Evolutionary conservation across 2,113 vertebrate species (phyloP).

Genomic region (mouse (Mus musculus)): DNA sequence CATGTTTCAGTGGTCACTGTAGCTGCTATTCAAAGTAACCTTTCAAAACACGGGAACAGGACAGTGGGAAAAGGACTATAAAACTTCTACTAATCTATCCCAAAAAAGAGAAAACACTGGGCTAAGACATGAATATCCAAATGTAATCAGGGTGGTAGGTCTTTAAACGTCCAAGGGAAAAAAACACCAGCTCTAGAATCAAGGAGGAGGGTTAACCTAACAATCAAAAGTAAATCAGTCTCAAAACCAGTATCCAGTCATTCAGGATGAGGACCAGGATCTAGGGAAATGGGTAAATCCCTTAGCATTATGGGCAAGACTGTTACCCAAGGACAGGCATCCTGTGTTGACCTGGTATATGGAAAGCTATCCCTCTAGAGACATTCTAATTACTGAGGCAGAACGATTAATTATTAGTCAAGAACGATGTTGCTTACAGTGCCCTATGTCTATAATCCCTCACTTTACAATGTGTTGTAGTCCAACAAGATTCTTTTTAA

Average conservation of each 20-base stretch:
- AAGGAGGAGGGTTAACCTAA: not conserved
- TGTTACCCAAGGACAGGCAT: too few relatives aligned
- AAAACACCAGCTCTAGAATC: not conserved
- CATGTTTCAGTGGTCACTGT: not conserved
- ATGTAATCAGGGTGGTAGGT: not conserved
- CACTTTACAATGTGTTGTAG: too few relatives aligned
- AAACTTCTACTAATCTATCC: not conserved
- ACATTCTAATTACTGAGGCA: not conserved
- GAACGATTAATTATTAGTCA: too few relatives aligned
- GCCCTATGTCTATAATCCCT: not conserved
- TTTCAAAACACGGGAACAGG: not conserved
- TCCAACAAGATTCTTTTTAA: not conserved
- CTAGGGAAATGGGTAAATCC: not conserved
- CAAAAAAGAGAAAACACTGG: not conserved
- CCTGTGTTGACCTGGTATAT: too few relatives aligned
- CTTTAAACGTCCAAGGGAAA: not conserved
- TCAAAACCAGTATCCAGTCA: not conserved
- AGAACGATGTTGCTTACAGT: not conserved
- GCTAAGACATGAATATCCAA: not conserved
- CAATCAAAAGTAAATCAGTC: not conserved
- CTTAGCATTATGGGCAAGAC: not conserved
- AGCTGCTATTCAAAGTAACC: not conserved
- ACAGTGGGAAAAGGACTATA: not conserved
- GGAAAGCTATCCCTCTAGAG: not conserved
- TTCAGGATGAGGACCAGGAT: not conserved